phyloP scores from a whole-genome alignment of 2,113 vertebrate genomes.

The Gallinago paraguaiae region DNA sequence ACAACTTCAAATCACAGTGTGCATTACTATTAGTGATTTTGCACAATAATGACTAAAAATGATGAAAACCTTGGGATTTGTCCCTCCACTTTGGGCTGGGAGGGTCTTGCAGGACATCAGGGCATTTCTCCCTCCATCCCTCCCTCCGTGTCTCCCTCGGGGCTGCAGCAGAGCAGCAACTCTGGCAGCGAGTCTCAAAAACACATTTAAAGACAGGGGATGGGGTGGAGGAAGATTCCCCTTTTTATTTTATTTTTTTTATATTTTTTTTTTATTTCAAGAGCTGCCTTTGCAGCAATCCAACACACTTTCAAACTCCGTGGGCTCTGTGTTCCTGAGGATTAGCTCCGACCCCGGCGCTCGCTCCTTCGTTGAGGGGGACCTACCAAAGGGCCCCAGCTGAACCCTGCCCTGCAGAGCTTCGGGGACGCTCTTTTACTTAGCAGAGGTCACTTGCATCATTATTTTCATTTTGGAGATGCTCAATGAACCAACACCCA shows the following conservation, averaged over 20 bases:
- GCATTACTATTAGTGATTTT: accelerated
- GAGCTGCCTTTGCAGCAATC: not conserved
- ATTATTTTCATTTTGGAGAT: not conserved
- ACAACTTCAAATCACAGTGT: too few relatives aligned
- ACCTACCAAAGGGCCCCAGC: not conserved
- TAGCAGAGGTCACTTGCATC: not conserved
- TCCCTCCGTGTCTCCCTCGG: too few relatives aligned
- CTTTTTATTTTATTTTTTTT: too few relatives aligned
- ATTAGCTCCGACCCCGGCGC: not conserved
- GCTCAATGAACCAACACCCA: not conserved
- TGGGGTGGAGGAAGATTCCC: not conserved
- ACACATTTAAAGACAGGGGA: not conserved
- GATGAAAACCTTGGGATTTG: accelerated
- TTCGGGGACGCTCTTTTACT: accelerated
- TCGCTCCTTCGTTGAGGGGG: accelerated
- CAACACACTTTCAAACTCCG: accelerated
- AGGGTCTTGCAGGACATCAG: accelerated
- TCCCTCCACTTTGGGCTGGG: not conserved
- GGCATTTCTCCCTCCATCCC: not conserved
- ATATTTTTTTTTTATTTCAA: not conserved
- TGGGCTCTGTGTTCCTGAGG: not conserved
- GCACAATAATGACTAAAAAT: not conserved
- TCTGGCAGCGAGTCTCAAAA: not conserved
- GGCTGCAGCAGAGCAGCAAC: not conserved
- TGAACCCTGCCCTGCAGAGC: accelerated